Percentiles rank a stretch among this genome's conserved stretches.
These are phyloP conservation scores for Mya arenaria DNA, from an alignment of 1,140 invertebrate species.

Conservation along the genomic window DNA sequence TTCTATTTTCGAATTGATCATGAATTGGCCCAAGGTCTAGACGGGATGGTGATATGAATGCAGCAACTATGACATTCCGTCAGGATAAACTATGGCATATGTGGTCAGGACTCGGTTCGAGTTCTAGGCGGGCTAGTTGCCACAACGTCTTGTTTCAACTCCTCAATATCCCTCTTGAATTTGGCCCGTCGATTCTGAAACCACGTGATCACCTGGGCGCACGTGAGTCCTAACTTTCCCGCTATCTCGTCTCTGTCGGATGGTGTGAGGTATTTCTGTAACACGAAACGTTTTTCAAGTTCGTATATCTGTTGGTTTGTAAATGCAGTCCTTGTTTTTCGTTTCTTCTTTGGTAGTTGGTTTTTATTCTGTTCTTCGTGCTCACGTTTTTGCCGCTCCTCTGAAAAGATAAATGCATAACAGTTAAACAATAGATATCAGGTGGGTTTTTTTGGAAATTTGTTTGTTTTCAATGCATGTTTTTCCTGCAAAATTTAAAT, in stretches of 20 bases:
- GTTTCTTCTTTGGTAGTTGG: constrained; percentile 48
- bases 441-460: too few relatives aligned
- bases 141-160: constrained; percentile 50
- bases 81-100: too few relatives aligned
- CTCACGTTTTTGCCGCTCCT: constrained; percentile 13
- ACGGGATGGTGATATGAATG: too few relatives aligned
- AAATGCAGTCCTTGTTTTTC: constrained; percentile 55
- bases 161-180: constrained; percentile 55
- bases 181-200: constrained; percentile 54
- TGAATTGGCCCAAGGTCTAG: too few relatives aligned
- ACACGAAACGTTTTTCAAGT: constrained; percentile 47
- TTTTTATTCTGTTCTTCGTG: constrained; percentile 25
- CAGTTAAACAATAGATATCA: too few relatives aligned
- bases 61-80: too few relatives aligned
- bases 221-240: constrained; percentile 30
- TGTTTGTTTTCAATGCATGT: too few relatives aligned
- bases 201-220: constrained; percentile 54
- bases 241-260: constrained; percentile 47
- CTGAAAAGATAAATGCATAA: constrained; percentile 18
- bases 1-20: too few relatives aligned
- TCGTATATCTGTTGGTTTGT: constrained; percentile 55
- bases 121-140: constrained; percentile 32
- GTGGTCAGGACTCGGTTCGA: too few relatives aligned
- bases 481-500: too few relatives aligned
- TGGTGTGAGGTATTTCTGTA: constrained; percentile 53